Percentiles rank a stretch among this genome's conserved stretches.
phyloP scores from a whole-genome alignment of 2,797 vertebrate species.

The Chelonia mydas region DNA sequence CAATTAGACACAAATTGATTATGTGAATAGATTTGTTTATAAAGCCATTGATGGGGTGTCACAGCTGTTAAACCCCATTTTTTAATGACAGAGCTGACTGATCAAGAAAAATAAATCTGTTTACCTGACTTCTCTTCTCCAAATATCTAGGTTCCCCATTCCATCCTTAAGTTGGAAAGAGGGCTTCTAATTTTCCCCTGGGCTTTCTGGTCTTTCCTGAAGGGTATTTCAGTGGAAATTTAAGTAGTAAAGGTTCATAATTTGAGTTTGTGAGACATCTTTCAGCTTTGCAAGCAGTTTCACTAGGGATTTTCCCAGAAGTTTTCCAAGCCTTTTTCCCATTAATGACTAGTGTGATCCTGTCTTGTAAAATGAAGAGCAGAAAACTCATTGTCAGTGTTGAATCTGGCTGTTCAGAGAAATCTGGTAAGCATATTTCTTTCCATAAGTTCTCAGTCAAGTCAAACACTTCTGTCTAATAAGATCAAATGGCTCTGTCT shows the following conservation, averaged over 20 bases:
- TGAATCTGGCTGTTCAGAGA: background rate
- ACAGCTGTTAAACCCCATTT: background rate
- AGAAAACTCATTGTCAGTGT: background rate
- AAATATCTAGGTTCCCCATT: background rate
- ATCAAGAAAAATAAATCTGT: background rate
- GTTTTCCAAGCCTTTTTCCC: background rate
- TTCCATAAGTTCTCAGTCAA: background rate
- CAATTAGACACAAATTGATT: background rate
- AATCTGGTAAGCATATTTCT: background rate
- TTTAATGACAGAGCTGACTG: background rate
- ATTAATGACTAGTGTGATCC: background rate
- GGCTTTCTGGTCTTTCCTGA: background rate
- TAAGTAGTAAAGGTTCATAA: background rate
- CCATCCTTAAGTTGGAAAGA: background rate
- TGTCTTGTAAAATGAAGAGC: background rate
- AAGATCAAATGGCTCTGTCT: background rate
- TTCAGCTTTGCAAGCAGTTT: background rate
- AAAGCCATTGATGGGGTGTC: background rate
- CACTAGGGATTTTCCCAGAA: background rate
- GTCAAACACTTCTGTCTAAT: background rate
- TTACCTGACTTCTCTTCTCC: background rate
- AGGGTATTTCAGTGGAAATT: background rate
- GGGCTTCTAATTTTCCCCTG: background rate
- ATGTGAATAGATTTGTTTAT: background rate
- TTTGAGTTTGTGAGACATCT: background rate